Percentiles rank a stretch among this genome's conserved stretches.
phyloP scores from a whole-genome alignment of 2,797 vertebrate genomes.

The Pagetopsis macropterus region DNA sequence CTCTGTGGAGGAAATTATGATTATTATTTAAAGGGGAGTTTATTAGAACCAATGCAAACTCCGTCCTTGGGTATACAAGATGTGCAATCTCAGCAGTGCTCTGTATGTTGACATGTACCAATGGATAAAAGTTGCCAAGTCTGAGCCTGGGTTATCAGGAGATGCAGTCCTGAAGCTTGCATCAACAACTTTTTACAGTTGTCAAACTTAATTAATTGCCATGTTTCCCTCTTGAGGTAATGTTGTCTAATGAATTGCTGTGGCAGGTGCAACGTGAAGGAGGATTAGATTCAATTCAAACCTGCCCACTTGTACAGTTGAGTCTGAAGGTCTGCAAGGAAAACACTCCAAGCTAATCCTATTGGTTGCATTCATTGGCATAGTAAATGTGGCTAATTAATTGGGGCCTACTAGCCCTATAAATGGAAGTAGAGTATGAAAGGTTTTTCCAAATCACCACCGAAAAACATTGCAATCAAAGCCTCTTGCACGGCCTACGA shows the following conservation, averaged over 20 bases:
- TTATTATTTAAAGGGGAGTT: too few relatives aligned
- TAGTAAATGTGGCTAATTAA: conserved; percentile 4
- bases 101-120: too few relatives aligned
- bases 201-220: neutral
- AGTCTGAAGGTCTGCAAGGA: conserved; percentile 4
- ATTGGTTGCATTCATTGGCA: neutral
- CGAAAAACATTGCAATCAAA: neutral
- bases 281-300: conserved; percentile 14
- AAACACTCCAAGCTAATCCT: neutral
- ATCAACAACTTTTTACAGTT: neutral
- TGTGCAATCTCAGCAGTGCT: too few relatives aligned
- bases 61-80: too few relatives aligned
- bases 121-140: too few relatives aligned
- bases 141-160: too few relatives aligned
- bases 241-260: conserved; percentile 19
- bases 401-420: neutral
- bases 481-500: neutral
- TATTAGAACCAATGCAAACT: too few relatives aligned
- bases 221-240: conserved; percentile 10
- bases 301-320: conserved; percentile 11
- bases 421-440: neutral
- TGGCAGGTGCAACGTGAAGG: conserved; percentile 13
- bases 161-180: too few relatives aligned
- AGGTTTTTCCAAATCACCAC: neutral
- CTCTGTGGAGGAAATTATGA: too few relatives aligned